Conservation (phyloP, 2,888 invertebrate genomes). For the Tridacna crocea region DNA sequence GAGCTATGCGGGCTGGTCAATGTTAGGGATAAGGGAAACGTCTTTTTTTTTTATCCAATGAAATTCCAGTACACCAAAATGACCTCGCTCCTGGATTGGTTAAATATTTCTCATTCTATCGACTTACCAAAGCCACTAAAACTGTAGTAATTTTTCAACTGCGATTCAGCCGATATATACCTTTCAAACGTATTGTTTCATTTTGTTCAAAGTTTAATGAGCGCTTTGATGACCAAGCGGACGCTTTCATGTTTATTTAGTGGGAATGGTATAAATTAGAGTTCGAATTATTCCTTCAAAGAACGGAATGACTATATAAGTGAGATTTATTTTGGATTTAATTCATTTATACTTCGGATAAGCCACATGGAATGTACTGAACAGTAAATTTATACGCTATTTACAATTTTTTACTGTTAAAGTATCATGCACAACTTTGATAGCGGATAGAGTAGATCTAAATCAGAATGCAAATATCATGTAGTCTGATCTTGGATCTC, state of each 20-base stretch:
- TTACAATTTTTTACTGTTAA: not conserved
- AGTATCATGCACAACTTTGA: not conserved
- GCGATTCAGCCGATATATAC: not conserved
- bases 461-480: not conserved
- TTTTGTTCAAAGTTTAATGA: conserved; percentile 20
- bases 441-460: not conserved
- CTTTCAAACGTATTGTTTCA: conserved; percentile 22
- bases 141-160: conserved; percentile 13
- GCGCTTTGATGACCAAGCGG: conserved; percentile 16
- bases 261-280: not conserved
- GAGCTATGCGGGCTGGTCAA: too few relatives aligned
- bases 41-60: not conserved
- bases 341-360: not conserved
- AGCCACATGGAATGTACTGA: not conserved
- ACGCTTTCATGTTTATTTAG: conserved; percentile 18
- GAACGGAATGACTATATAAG: not conserved
- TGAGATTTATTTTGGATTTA: not conserved
- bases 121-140: not conserved
- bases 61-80: not conserved
- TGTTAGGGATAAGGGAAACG: not conserved
- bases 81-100: not conserved
- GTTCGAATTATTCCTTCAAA: conserved; percentile 4
- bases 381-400: too few relatives aligned
- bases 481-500: not conserved
- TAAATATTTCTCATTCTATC: not conserved